These are phyloP conservation scores for Neoaliturus tenellus DNA, from an alignment of 2,888 invertebrate genomes.

Conservation along the genomic window DNA sequence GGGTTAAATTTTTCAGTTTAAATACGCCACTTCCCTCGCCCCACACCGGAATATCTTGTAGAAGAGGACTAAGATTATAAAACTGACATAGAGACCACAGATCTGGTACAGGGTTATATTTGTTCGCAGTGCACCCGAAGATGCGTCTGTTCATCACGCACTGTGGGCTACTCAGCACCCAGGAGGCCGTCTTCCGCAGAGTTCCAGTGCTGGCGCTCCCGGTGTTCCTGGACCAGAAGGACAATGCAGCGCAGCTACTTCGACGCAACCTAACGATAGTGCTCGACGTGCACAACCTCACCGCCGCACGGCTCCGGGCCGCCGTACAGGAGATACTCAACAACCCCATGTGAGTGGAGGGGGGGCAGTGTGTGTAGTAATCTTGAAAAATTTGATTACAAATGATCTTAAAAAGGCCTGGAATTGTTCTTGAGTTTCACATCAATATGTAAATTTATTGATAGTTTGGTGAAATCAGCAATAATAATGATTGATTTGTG, in stretches of 20 bases:
- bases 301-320: not conserved
- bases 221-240: slow-evolving; percentile 20
- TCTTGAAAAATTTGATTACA: too few relatives aligned
- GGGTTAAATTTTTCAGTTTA: too few relatives aligned
- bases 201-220: slow-evolving; percentile 22
- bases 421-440: too few relatives aligned
- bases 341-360: slow-evolving; percentile 24
- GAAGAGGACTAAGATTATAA: too few relatives aligned
- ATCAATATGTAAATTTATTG: too few relatives aligned
- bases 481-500: too few relatives aligned
- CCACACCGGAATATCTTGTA: too few relatives aligned
- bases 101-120: too few relatives aligned
- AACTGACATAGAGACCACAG: too few relatives aligned
- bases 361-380: not conserved
- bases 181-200: slow-evolving; percentile 16
- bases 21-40: too few relatives aligned
- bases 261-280: slow-evolving; percentile 1
- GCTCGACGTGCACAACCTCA: not conserved
- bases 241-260: not conserved
- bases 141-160: slow-evolving; percentile 36
- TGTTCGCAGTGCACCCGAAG: slow-evolving; percentile 21
- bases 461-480: too few relatives aligned
- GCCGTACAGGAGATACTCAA: slow-evolving; percentile 16
- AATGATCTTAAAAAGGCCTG: too few relatives aligned
- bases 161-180: slow-evolving; percentile 30